Percentiles rank a stretch among this genome's conserved stretches.
These are phyloP conservation scores for Argopecten irradians DNA, from an alignment of 1,140 invertebrate species.

Conservation along the genomic window DNA sequence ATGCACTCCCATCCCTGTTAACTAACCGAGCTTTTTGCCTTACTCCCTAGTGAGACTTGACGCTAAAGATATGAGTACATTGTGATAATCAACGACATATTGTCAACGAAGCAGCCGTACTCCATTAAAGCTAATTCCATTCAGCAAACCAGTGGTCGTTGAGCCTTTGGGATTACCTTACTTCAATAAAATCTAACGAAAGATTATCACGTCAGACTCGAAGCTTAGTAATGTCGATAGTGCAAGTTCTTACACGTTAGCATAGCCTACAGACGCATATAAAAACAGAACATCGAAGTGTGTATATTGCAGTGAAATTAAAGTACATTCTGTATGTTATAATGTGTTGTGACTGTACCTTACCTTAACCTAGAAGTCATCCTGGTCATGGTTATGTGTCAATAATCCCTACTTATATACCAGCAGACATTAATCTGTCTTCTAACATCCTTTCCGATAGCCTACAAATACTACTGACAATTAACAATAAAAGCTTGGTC, in stretches of 20 bases:
- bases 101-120: not conserved
- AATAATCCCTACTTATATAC: not conserved
- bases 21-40: not conserved
- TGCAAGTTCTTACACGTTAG: not conserved
- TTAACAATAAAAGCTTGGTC: not conserved
- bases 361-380: not conserved
- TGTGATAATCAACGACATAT: not conserved
- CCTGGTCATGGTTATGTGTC: not conserved
- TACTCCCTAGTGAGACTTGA: not conserved
- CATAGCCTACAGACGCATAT: not conserved
- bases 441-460: not conserved
- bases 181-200: constrained; percentile 17
- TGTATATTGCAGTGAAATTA: not conserved
- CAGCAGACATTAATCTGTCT: not conserved
- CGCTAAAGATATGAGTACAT: not conserved
- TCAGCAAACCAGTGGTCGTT: not conserved
- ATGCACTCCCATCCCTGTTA: not conserved
- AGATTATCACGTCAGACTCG: not conserved
- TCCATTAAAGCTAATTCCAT: not conserved
- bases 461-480: not conserved
- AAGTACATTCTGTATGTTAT: not conserved
- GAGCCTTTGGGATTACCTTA: not conserved
- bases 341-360: not conserved
- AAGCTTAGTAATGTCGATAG: not conserved
- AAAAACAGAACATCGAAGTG: not conserved